Evolutionary conservation across 2,888 invertebrate species (phyloP), one percentile per base, ranked within the genome.

Genomic region (Selenia dentaria): DNA sequence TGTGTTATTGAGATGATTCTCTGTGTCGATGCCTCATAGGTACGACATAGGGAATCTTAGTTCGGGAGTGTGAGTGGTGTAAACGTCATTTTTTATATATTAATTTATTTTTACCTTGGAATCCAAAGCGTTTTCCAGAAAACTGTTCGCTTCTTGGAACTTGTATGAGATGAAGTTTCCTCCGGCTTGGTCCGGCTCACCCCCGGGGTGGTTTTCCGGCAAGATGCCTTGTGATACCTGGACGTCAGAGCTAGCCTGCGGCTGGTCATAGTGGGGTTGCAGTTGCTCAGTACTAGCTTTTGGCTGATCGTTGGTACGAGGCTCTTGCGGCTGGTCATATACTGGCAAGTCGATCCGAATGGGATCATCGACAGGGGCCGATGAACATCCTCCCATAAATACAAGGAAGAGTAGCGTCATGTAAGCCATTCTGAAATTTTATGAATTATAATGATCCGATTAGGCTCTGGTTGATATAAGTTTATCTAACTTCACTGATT

Each of bases 341-440:
- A 89, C 87, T 1, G 88, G 89, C 25, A 90, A 56, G 33, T 89
- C 89, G 1, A 90, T 74, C 1, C 75, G 71, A 6, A 89, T 60
- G 0, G 88, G 88, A 5, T 75, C 79, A 41, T 88, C 87, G 1
- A 62, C 58, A 9, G 92, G 89, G 1, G 76, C 79, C 12, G 79
- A 60, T 13, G 67, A 44, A 50, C 74, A 67, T 5, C 63, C 66
- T 1, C 54, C 61, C 20, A 66, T 29, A 16, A 66, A 41, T 4
- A 72, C 28, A 6, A 74, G 6, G 1, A 72, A n/a, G 3, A 76
- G 2, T 3, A 64, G 13, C 5, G 54, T 25, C 24, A 12, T 46
- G 20, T 25, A 42, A 8, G 36, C 13, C 85, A 85, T 87, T 58
- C 83, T 85, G 68, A 20, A 75, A 72, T 9, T 6, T 35, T 13